Base-by-base conservation (phyloP, 2,888 invertebrate species). In the Cryptus armator region DNA sequence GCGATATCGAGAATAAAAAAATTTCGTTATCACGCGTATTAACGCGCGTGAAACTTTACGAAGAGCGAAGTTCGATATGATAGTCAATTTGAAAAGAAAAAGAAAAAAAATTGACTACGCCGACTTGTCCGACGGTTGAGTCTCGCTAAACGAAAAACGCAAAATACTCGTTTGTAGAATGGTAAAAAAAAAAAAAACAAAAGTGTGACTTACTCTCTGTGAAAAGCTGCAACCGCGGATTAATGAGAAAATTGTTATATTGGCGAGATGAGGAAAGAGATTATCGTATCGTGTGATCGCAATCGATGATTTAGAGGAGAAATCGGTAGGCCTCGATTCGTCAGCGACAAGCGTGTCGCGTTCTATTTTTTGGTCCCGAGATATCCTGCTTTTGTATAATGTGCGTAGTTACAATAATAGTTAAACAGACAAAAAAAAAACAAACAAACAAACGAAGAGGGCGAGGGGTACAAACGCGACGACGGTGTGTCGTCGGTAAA, bases 371-470 rank as follows among this genome's bases (percentile, higher is more conserved):
- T 76, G 59, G 70, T 77, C 84, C 88, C 87, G 87, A 89, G 86
- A 84, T 89, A 87, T 89, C 86, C 83, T 81, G 90, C 89, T 90
- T 91, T 91, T 91, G 87, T 91, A 91, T 89, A 87, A 88, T 87
- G 86, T 86, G 86, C 86, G 82, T 87, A 88, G 88, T 87, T 85
- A 83, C 85, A 86, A 88, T 88, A 86, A 82, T 70, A 83, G 68
- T 74, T 46, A 67, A 76, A 76, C 66, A 74, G 77, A 56, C 24
- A 24, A 24, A 24, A 24, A 24, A 24, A 85, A 82, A 59, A 62
- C 16, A 43, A 68, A 43, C 24, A 24, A 78, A 78, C 66, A 59
- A 83, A 83, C 56, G 77, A 80, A 81, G 72, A 68, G 24, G 70
- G 62, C 84, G 75, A 53, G 81, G 68, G 29, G n/a, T 62, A 29